A percentile compares a stretch with the other conserved stretches of the same genome.
Evolutionary conservation across 2,797 vertebrate species (phyloP).

Genomic region (Amblyraja radiata): DNA sequence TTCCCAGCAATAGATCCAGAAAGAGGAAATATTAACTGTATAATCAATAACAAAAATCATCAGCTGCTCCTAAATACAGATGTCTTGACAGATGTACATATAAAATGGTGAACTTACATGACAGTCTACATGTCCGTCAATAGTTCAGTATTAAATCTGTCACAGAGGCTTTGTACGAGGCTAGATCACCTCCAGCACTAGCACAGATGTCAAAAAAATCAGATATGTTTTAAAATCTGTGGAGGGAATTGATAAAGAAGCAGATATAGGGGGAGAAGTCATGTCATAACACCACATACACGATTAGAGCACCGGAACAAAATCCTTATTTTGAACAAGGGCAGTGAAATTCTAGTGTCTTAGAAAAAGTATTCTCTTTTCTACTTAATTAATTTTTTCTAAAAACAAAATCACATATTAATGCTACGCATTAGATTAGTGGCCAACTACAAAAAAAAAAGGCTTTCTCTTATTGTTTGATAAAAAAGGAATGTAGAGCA

Average conservation of each 20-base stretch:
- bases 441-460: not conserved
- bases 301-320: not conserved
- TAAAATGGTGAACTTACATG: slow-evolving; percentile 23
- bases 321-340: not conserved
- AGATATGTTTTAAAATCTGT: not conserved
- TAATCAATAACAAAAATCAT: slow-evolving; percentile 31
- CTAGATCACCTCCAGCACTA: not conserved
- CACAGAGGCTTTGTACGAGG: not conserved
- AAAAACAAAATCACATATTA: not conserved
- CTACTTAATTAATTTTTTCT: not conserved
- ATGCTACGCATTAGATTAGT: not conserved
- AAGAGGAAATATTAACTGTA: not conserved
- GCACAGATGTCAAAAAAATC: slow-evolving; percentile 10
- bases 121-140: not conserved
- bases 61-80: slow-evolving; percentile 16
- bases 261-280: too few species aligned
- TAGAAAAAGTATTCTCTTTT: not conserved
- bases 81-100: slow-evolving; percentile 3
- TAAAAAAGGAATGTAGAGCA: not conserved
- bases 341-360: not conserved
- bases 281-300: not conserved
- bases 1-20: slow-evolving; percentile 9
- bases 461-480: not conserved
- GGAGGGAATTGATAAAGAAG: not conserved
- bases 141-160: slow-evolving; percentile 29